These are phyloP conservation scores for Catharus minimus DNA, from an alignment of 2,113 vertebrate species.

Conservation along the genomic window DNA sequence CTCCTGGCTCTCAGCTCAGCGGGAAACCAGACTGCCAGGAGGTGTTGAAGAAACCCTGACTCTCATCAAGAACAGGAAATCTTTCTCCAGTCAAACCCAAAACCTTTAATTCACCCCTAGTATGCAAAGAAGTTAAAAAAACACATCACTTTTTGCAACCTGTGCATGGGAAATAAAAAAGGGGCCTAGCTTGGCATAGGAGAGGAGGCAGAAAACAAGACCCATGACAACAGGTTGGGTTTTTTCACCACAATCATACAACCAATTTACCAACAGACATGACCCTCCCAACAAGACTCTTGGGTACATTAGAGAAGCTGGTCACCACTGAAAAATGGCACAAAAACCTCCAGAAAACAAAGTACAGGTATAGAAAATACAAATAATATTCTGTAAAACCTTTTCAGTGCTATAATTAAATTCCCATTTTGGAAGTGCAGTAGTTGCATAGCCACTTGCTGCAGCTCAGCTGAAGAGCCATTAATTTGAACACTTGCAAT, in stretches of 20 bases:
- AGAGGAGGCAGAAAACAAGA: neutral
- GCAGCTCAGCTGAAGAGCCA: neutral
- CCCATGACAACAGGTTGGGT: neutral
- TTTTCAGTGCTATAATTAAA: neutral
- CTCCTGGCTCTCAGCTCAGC: neutral
- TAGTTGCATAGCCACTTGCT: neutral
- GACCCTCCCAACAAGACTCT: neutral
- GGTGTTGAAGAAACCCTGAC: neutral
- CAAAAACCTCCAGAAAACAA: neutral
- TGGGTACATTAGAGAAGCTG: neutral
- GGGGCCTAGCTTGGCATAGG: neutral
- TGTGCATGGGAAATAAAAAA: neutral
- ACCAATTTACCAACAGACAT: neutral
- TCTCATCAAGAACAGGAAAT: neutral
- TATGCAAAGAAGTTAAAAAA: neutral
- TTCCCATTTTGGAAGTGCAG: neutral
- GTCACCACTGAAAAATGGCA: neutral
- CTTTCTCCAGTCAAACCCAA: neutral
- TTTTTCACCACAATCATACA: neutral
- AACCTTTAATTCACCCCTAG: neutral
- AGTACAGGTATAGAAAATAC: neutral
- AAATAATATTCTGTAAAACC: neutral
- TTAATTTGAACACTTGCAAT: constrained; percentile 41
- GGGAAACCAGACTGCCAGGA: neutral
- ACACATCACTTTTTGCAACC: neutral